phyloP scores from a whole-genome alignment of 1,140 invertebrate species.

The Pseudachorutes palmiensis region DNA sequence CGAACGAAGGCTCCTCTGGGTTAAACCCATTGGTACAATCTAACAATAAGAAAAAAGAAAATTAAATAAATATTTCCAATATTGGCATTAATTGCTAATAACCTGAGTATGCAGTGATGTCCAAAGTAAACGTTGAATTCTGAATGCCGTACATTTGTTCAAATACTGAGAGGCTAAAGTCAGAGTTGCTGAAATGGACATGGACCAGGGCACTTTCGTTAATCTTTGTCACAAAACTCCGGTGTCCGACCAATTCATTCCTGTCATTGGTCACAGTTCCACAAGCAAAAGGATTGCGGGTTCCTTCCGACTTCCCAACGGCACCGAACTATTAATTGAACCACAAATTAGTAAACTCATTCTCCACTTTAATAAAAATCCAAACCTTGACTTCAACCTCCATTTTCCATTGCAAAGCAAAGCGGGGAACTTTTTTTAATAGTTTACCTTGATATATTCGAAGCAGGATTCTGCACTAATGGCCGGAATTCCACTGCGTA shows the following conservation, averaged over 20 bases:
- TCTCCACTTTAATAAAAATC: not conserved
- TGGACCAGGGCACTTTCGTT: not conserved
- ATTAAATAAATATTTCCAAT: not conserved
- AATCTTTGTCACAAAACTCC: not conserved
- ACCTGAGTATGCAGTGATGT: not conserved
- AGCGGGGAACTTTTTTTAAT: too few relatives aligned
- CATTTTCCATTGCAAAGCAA: too few relatives aligned
- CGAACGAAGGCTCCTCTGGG: not conserved
- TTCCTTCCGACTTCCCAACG: not conserved
- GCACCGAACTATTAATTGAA: not conserved
- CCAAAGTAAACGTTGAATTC: not conserved
- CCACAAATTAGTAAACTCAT: not conserved
- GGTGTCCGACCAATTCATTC: not conserved
- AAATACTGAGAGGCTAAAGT: not conserved
- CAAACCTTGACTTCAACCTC: too few relatives aligned
- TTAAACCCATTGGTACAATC: not conserved
- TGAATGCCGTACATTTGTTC: not conserved
- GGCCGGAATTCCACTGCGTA: not conserved
- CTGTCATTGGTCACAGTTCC: not conserved
- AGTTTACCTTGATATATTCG: not conserved
- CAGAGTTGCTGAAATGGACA: not conserved
- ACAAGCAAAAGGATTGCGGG: not conserved
- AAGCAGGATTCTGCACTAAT: not conserved
- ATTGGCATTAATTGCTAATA: not conserved
- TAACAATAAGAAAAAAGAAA: not conserved